Conservation (phyloP, 2,113 vertebrate species). For the Mola mola region DNA sequence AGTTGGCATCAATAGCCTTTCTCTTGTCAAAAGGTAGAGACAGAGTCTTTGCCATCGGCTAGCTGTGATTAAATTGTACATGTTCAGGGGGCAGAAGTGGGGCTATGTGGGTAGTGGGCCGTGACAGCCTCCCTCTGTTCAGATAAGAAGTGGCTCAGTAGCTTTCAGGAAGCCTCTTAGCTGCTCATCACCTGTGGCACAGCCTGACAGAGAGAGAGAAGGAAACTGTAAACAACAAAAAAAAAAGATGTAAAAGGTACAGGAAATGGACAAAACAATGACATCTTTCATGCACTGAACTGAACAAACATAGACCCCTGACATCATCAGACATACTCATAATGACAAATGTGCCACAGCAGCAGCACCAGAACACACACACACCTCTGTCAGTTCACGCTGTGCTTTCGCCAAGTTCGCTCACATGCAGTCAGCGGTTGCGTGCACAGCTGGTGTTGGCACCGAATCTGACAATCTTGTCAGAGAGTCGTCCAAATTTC, state of each 20-base stretch:
- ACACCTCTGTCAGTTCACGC: too few relatives aligned
- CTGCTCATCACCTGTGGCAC: constrained; percentile 57
- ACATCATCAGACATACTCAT: too few relatives aligned
- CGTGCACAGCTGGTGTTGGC: constrained; percentile 50
- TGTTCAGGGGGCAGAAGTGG: constrained; percentile 18
- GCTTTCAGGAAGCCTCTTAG: constrained; percentile 48
- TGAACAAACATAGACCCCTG: too few relatives aligned
- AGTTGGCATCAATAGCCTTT: constrained; percentile 9
- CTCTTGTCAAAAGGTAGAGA: constrained; percentile 11
- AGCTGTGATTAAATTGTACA: constrained; percentile 3
- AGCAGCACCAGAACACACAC: too few relatives aligned
- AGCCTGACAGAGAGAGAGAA: neutral
- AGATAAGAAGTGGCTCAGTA: constrained; percentile 37
- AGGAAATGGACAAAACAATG: too few relatives aligned
- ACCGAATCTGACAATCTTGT: constrained; percentile 43
- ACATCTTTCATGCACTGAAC: too few relatives aligned
- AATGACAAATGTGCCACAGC: too few relatives aligned
- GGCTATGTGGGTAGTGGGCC: constrained; percentile 9
- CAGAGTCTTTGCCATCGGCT: constrained; percentile 5
- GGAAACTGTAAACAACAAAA: constrained; percentile 2
- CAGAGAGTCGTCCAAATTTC: too few relatives aligned
- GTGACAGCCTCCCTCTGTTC: constrained; percentile 38
- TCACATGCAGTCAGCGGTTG: constrained; percentile 5
- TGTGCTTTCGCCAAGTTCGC: constrained; percentile 16
- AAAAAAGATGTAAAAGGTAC: neutral